phyloP scores from a whole-genome alignment of 2,113 vertebrate genomes.

The Xenopus laevis region DNA sequence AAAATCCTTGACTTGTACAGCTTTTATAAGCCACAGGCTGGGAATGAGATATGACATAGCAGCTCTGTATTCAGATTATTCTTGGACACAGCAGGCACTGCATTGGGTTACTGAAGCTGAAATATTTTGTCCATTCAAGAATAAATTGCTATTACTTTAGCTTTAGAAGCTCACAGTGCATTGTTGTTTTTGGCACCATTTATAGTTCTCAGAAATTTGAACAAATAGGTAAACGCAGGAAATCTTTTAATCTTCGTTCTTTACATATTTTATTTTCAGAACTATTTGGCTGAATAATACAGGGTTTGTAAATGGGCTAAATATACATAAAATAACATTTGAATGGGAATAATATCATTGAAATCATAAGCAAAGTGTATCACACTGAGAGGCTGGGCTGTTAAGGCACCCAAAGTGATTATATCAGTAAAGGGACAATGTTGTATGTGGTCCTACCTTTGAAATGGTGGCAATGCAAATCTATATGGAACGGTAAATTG shows the following conservation, averaged over 20 bases:
- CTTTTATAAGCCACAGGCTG: conserved; percentile 3
- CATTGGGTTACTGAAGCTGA: conserved; percentile 9
- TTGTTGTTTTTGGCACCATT: conserved; percentile 9
- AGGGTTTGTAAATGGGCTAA: conserved; percentile 1
- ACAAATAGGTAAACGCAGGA: not conserved
- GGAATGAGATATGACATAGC: conserved; percentile 8
- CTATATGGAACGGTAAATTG: no score
- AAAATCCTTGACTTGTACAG: not conserved
- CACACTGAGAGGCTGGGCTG: no score
- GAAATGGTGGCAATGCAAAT: no score
- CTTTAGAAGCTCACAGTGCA: not conserved
- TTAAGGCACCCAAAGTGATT: no score
- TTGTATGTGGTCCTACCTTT: no score
- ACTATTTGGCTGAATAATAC: not conserved
- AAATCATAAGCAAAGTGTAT: not conserved
- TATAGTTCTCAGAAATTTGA: not conserved
- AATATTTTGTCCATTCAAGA: conserved; percentile 12
- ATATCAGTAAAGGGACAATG: no score
- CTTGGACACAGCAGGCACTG: conserved; percentile 4
- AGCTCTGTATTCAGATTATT: conserved; percentile 9
- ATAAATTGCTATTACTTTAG: conserved; percentile 4
- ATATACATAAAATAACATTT: not conserved
- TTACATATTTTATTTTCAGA: not conserved
- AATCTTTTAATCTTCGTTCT: not conserved
- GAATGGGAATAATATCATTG: not conserved